Evolutionary conservation across 2,113 vertebrate species (phyloP).

Genomic region (Synchiropus splendidus): DNA sequence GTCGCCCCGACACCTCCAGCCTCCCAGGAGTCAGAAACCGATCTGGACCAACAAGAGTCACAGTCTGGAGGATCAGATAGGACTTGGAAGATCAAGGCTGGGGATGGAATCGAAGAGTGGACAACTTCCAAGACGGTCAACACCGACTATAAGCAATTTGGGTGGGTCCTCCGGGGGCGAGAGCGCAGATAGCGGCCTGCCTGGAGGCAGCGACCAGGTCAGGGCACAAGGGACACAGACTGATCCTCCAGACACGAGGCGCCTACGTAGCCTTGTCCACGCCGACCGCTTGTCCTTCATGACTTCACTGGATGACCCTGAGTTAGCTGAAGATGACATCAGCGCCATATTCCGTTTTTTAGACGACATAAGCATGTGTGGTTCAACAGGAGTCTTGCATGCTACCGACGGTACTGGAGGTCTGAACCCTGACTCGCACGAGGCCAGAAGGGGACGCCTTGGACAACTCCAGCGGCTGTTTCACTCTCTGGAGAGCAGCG

Average conservation of each 20-base stretch:
- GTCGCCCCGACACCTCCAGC: slow-evolving; percentile 49
- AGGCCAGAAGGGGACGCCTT: slow-evolving; percentile 69
- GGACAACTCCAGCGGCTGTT: slow-evolving; percentile 69
- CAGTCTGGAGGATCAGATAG: slow-evolving; percentile 75
- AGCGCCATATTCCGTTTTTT: slow-evolving; percentile 94
- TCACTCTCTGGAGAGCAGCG: slow-evolving; percentile 68
- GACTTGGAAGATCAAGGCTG: slow-evolving; percentile 14
- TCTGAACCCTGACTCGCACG: slow-evolving; percentile 68
- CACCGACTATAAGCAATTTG: slow-evolving; percentile 37
- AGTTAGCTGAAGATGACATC: slow-evolving; percentile 84
- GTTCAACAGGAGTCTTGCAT: slow-evolving; percentile 83
- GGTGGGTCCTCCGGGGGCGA: slow-evolving; percentile 50
- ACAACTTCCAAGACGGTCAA: slow-evolving; percentile 40
- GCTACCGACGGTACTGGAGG: slow-evolving; percentile 67
- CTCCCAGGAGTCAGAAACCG: slow-evolving; percentile 56
- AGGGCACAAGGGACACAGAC: slow-evolving; percentile 86
- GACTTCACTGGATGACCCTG: slow-evolving; percentile 87
- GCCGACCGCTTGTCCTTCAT: slow-evolving; percentile 74
- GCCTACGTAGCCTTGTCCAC: slow-evolving; percentile 69
- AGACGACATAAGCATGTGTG: slow-evolving; percentile 92
- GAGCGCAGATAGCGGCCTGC: slow-evolving; percentile 39
- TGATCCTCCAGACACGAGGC: slow-evolving; percentile 73
- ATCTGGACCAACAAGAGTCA: slow-evolving; percentile 85
- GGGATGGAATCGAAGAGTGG: slow-evolving; percentile 34
- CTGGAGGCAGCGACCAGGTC: slow-evolving; percentile 52